phyloP scores from a whole-genome alignment of 2,113 vertebrate species.

The Bos indicus region DNA sequence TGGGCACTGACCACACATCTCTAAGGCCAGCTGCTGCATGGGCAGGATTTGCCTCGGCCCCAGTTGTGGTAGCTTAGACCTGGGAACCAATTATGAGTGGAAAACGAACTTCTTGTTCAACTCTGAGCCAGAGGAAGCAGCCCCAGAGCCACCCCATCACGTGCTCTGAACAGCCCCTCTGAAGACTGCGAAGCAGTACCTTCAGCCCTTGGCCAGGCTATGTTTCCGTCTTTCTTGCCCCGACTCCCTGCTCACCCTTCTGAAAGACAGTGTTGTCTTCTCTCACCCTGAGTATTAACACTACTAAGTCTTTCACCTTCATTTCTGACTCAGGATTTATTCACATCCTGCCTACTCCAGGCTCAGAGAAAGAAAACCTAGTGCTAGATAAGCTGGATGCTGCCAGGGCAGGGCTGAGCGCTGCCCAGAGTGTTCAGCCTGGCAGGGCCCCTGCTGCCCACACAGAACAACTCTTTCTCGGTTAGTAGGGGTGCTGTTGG shows the following conservation, averaged over 20 bases:
- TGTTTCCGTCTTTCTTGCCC: not conserved
- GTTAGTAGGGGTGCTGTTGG: not conserved
- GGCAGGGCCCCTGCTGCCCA: not conserved
- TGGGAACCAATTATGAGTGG: conserved; percentile 43
- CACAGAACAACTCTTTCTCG: not conserved
- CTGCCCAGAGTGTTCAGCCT: not conserved
- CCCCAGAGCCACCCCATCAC: not conserved
- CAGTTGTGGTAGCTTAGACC: not conserved
- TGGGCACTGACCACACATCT: not conserved
- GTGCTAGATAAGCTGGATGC: not conserved
- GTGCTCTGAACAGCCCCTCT: not conserved
- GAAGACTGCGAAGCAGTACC: not conserved
- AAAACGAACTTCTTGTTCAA: conserved; percentile 4
- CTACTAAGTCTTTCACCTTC: conserved; percentile 62
- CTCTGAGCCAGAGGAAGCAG: conserved; percentile 14
- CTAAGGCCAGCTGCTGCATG: not conserved
- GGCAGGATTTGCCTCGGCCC: not conserved
- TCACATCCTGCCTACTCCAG: conserved; percentile 1
- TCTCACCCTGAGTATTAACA: conserved; percentile 50
- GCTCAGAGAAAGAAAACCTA: conserved; percentile 36
- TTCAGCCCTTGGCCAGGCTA: not conserved
- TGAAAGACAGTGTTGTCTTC: conserved; percentile 23
- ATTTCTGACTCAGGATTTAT: conserved; percentile 59
- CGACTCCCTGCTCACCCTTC: not conserved
- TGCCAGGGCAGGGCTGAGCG: not conserved